Conservation (phyloP, 2,797 vertebrate genomes). For the Masticophis lateralis region DNA sequence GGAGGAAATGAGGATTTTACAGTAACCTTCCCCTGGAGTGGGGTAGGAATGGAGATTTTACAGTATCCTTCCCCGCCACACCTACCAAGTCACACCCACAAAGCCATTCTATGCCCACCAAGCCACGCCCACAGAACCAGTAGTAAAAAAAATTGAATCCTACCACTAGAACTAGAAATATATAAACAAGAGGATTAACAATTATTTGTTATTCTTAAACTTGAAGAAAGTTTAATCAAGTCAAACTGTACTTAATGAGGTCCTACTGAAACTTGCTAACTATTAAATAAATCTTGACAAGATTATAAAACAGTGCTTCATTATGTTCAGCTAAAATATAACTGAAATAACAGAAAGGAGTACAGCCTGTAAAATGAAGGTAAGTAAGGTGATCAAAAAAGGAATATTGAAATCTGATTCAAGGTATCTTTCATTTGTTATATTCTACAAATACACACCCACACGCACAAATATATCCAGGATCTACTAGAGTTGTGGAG, state of each 20-base stretch:
- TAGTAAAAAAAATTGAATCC: too few species aligned
- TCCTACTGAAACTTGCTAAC: background rate
- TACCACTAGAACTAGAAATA: background rate
- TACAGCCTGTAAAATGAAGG: background rate
- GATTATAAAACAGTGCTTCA: background rate
- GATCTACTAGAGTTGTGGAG: background rate
- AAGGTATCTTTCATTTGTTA: background rate
- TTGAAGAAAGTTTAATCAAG: background rate
- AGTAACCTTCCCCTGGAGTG: too few species aligned
- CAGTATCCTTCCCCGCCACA: too few species aligned
- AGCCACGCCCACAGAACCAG: too few species aligned
- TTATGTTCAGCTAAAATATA: background rate
- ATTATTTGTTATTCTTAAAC: background rate
- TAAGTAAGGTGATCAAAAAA: background rate
- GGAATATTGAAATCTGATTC: background rate
- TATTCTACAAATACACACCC: background rate
- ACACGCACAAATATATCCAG: background rate
- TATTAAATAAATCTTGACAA: background rate
- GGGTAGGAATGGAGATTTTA: too few species aligned
- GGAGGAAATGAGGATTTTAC: too few species aligned
- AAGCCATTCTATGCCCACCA: too few species aligned
- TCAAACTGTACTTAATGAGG: background rate
- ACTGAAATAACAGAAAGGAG: background rate
- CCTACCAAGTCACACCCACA: too few species aligned
- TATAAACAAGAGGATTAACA: background rate